Conservation (phyloP, 2,888 invertebrate genomes). For the Bugula neritina region DNA sequence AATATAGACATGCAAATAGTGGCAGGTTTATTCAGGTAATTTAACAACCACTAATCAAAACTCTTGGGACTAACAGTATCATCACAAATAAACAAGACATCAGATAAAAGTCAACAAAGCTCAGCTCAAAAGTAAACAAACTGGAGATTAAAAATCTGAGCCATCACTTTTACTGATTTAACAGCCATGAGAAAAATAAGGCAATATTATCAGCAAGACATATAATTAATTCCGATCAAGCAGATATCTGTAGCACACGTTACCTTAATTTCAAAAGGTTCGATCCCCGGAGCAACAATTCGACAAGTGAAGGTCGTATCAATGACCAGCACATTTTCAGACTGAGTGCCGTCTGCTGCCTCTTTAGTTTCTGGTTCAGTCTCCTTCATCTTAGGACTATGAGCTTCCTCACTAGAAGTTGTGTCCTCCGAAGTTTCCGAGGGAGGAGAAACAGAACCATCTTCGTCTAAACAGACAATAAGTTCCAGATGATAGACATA, state of each 20-base stretch:
- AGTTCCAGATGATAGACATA: background rate
- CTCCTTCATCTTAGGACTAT: conserved; percentile 14
- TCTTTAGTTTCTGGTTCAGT: background rate
- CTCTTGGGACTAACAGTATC: background rate
- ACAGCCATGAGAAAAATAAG: background rate
- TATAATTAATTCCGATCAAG: conserved; percentile 18
- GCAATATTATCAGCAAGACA: background rate
- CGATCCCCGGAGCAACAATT: conserved; percentile 83
- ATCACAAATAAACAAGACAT: conserved; percentile 20
- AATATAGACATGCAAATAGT: too few species aligned
- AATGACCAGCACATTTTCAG: conserved; percentile 47
- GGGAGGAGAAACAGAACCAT: conserved; percentile 12
- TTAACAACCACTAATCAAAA: conserved; percentile 6
- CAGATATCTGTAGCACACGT: conserved; percentile 31
- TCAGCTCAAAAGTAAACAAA: background rate
- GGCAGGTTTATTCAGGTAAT: background rate
- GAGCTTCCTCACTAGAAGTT: conserved; percentile 18
- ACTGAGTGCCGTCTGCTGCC: conserved; percentile 20
- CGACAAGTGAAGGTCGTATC: conserved; percentile 66
- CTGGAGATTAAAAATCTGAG: background rate
- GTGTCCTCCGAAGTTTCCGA: conserved; percentile 20
- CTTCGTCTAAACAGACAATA: background rate
- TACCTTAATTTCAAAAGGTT: conserved; percentile 87
- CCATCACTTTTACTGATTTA: conserved; percentile 12
- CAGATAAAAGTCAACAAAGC: background rate